phyloP scores from a whole-genome alignment of 2,888 invertebrate species.

The Acleris sparsana region DNA sequence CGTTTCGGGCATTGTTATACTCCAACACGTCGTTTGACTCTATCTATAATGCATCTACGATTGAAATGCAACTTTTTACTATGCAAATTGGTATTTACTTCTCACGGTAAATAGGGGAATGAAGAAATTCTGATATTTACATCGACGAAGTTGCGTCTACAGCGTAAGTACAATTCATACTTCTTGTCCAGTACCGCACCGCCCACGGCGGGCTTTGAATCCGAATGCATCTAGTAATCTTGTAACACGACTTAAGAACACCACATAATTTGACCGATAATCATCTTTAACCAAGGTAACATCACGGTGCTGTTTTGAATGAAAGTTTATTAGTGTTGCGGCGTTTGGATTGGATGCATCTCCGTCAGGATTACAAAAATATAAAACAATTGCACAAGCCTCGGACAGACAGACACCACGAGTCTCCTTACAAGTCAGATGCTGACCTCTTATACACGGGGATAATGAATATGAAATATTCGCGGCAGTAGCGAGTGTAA shows the following conservation, averaged over 20 bases:
- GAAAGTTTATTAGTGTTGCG: not conserved
- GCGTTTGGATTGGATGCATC: constrained; percentile 1
- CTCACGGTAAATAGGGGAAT: constrained; percentile 57
- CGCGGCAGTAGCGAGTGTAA: constrained; percentile 45
- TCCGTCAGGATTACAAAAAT: constrained; percentile 62
- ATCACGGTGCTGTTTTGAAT: not conserved
- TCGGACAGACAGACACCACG: constrained; percentile 63
- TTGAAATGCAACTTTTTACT: constrained; percentile 30
- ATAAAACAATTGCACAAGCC: constrained; percentile 76
- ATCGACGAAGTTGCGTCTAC: constrained; percentile 52
- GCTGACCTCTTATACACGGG: constrained; percentile 52
- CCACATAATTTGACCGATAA: constrained; percentile 28
- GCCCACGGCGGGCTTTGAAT: constrained; percentile 72
- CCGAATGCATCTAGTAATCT: constrained; percentile 47
- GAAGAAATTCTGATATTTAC: constrained; percentile 58
- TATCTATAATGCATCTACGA: constrained; percentile 41
- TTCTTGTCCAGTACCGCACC: constrained; percentile 73
- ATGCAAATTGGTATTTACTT: constrained; percentile 35
- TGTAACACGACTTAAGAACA: constrained; percentile 37
- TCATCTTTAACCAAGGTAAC: constrained; percentile 28
- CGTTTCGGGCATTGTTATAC: constrained; percentile 40
- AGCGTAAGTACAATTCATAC: constrained; percentile 70
- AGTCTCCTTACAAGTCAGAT: constrained; percentile 55
- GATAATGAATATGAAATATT: constrained; percentile 57
- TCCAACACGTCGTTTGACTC: constrained; percentile 28